phyloP scores from a whole-genome alignment of 1,140 invertebrate genomes.

The Pentalonia nigronervosa region DNA sequence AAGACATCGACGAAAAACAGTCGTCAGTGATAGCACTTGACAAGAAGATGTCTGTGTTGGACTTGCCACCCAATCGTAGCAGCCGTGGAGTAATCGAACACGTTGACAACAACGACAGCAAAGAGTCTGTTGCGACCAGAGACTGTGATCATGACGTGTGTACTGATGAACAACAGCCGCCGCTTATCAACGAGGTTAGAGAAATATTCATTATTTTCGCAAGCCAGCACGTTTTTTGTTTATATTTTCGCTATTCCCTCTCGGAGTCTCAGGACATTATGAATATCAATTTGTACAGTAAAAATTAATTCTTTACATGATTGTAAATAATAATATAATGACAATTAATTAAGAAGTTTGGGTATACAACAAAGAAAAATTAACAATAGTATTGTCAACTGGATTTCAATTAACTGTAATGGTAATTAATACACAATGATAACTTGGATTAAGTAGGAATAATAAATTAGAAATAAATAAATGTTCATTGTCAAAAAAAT shows the following conservation, averaged over 20 bases:
- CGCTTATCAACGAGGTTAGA: not conserved
- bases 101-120: not conserved
- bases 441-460: too few species aligned
- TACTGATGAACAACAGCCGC: not conserved
- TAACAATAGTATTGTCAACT: too few species aligned
- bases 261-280: too few species aligned
- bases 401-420: too few species aligned
- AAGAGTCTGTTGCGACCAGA: accelerated
- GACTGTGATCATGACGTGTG: not conserved
- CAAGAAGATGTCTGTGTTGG: not conserved
- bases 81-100: not conserved
- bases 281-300: too few species aligned
- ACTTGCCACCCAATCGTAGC: not conserved
- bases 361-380: too few species aligned
- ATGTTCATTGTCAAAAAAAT: too few species aligned
- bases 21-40: not conserved
- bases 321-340: not conserved
- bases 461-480: too few species aligned
- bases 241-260: not conserved
- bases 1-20: not conserved
- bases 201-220: not conserved
- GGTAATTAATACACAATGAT: too few species aligned
- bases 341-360: not conserved
- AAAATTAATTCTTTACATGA: not conserved
- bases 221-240: not conserved